Percentiles rank a stretch among this genome's conserved stretches.
Conservation (phyloP, 2,888 invertebrate species). For the Drosophila hawaiiensis region DNA sequence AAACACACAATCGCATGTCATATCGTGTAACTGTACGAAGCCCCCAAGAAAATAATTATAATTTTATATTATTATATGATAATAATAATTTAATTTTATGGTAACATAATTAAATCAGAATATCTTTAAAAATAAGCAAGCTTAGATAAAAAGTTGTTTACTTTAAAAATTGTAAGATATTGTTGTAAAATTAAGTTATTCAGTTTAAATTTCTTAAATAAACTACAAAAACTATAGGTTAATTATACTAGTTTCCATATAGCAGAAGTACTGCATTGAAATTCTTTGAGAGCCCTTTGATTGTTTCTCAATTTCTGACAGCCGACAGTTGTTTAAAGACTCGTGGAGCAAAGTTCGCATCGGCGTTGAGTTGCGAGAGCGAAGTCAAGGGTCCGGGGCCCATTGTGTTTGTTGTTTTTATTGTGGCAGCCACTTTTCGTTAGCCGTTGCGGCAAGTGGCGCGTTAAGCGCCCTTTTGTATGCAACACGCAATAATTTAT, state of each 20-base stretch:
- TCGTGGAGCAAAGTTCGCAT: constrained; percentile 1
- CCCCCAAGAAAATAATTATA: not conserved
- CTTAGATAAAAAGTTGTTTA: not conserved
- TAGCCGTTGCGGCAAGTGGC: constrained; percentile 51
- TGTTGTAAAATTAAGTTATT: not conserved
- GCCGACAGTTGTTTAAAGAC: constrained; percentile 7
- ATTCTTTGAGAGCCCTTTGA: constrained; percentile 1
- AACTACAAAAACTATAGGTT: too few relatives aligned
- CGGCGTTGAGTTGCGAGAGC: constrained; percentile 10
- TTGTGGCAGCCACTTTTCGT: constrained; percentile 62
- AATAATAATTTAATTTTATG: not conserved
- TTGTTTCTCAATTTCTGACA: constrained; percentile 24
- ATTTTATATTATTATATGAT: not conserved
- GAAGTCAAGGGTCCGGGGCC: constrained; percentile 3
- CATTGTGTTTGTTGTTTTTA: constrained; percentile 27
- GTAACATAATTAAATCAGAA: not conserved
- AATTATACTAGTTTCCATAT: not conserved
- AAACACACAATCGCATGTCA: not conserved
- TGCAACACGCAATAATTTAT: constrained; percentile 77
- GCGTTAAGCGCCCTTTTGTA: constrained; percentile 73
- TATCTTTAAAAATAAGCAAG: not conserved
- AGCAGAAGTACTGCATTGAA: not conserved
- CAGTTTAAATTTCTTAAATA: not conserved
- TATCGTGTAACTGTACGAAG: not conserved
- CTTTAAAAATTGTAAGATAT: not conserved